A percentile compares a stretch with the other conserved stretches of the same genome.
phyloP scores from a whole-genome alignment of 2,113 vertebrate genomes.

The Pseudois nayaur region DNA sequence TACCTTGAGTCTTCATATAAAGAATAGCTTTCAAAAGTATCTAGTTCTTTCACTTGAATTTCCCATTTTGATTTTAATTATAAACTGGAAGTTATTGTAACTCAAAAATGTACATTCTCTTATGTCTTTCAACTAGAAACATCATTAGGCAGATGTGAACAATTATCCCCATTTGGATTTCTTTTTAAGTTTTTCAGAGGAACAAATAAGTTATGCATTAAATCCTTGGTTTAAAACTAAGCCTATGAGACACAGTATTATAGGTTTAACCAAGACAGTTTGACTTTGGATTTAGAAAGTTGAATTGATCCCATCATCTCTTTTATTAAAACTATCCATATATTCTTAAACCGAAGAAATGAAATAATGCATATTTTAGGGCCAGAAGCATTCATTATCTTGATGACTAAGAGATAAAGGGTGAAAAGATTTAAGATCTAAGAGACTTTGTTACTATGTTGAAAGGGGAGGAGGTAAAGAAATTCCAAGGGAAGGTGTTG shows the following conservation, averaged over 20 bases:
- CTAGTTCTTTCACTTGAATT: not conserved
- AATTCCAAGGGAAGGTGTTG: not conserved
- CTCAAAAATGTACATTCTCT: not conserved
- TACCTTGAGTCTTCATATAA: not conserved
- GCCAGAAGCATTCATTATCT: not conserved
- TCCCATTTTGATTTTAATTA: conserved; percentile 39
- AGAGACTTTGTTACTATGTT: not conserved
- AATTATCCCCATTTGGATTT: conserved; percentile 36
- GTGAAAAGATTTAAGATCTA: not conserved
- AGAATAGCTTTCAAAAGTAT: not conserved
- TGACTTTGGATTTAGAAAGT: not conserved
- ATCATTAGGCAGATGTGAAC: conserved; percentile 43
- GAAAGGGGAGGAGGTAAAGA: not conserved
- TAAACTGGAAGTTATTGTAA: not conserved
- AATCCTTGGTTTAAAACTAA: not conserved
- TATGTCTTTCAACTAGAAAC: conserved; percentile 25
- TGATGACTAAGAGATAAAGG: not conserved
- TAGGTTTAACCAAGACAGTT: not conserved
- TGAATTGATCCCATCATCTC: not conserved
- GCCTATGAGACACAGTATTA: not conserved
- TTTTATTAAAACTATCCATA: not conserved
- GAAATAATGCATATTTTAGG: not conserved
- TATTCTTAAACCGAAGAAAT: not conserved
- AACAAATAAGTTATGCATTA: conserved; percentile 3
- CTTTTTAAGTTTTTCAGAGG: not conserved